A percentile compares a stretch with the other conserved stretches of the same genome.
phyloP scores from a whole-genome alignment of 2,888 invertebrate genomes.

The Ophion costatus region DNA sequence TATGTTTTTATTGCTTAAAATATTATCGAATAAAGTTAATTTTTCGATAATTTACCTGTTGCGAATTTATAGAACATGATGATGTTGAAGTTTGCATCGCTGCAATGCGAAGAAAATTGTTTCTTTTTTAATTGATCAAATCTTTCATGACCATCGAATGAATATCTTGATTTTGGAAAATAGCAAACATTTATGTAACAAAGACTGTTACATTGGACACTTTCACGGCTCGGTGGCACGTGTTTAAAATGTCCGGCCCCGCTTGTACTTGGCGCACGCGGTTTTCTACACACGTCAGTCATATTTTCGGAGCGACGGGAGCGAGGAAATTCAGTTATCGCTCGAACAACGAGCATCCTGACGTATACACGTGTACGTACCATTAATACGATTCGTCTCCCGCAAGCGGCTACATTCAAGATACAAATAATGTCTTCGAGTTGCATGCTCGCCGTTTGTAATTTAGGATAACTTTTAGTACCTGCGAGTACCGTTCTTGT shows the following conservation, averaged over 20 bases:
- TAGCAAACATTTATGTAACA: neutral
- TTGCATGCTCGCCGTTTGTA: constrained; percentile 52
- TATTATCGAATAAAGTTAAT: neutral
- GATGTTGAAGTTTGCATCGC: too few relatives aligned
- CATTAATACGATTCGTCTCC: constrained; percentile 48
- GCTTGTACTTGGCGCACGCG: neutral
- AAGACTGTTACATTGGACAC: neutral
- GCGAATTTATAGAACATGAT: neutral
- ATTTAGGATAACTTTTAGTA: constrained; percentile 47
- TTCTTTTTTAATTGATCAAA: neutral
- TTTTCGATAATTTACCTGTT: neutral
- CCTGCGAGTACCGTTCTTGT: constrained; percentile 32
- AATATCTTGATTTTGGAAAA: neutral
- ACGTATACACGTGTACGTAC: constrained; percentile 34
- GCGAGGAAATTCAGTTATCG: neutral
- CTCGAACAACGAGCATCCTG: neutral
- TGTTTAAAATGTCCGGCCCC: neutral
- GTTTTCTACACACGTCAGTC: neutral
- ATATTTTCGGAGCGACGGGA: neutral
- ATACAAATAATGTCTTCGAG: constrained; percentile 40
- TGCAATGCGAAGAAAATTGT: too few relatives aligned
- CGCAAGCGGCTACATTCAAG: constrained; percentile 39
- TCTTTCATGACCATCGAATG: neutral
- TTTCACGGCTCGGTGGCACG: too few relatives aligned
- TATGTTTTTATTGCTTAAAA: neutral